A percentile compares a stretch with the other conserved stretches of the same genome.
These are phyloP conservation scores for Cerceris ruficornis DNA, from an alignment of 2,888 invertebrate genomes.

Conservation along the genomic window DNA sequence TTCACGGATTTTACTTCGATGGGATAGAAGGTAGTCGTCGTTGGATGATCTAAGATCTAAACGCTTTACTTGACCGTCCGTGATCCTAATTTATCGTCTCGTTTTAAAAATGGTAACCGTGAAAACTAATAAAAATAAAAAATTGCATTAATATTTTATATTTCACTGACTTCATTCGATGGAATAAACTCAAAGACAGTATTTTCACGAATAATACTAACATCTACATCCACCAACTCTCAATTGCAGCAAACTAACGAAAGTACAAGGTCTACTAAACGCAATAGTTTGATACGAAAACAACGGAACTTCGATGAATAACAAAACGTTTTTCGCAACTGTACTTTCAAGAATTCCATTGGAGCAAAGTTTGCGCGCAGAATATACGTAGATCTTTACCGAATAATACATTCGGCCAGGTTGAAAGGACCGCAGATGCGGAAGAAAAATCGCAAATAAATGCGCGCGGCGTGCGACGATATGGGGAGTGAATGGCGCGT, in stretches of 20 bases:
- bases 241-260: too few relatives aligned
- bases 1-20: background rate
- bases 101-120: too few relatives aligned
- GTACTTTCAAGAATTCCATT: constrained; percentile 6
- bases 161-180: too few relatives aligned
- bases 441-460: constrained; percentile 12
- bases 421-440: background rate
- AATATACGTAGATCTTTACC: constrained; percentile 3
- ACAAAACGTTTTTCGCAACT: constrained; percentile 19
- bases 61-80: too few relatives aligned
- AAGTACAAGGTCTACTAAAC: background rate
- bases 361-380: background rate
- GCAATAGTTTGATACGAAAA: background rate
- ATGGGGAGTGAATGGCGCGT: constrained; percentile 15
- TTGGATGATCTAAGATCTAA: too few relatives aligned
- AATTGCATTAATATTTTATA: too few relatives aligned
- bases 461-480: constrained; percentile 20
- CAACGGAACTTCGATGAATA: background rate
- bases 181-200: too few relatives aligned
- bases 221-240: background rate
- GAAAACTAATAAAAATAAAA: too few relatives aligned
- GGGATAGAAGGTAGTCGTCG: background rate
- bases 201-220: background rate
- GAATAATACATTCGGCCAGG: constrained; percentile 2
- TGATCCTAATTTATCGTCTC: too few relatives aligned